These are phyloP conservation scores for Thymelicus lineola DNA, from an alignment of 2,888 invertebrate species.

Conservation along the genomic window DNA sequence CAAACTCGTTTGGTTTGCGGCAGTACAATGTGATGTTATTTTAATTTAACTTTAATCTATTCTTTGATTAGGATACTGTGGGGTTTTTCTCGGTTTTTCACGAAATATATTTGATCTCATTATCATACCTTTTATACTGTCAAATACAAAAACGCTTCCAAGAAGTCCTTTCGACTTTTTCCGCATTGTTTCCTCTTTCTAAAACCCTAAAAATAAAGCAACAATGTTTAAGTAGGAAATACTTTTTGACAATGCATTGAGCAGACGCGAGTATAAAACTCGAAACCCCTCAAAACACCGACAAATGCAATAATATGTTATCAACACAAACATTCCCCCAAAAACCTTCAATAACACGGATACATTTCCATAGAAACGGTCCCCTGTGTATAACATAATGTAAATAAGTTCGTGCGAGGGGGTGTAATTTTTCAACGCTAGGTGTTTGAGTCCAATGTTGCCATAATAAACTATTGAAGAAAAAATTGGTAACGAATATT, in stretches of 20 bases:
- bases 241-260: conserved; percentile 7
- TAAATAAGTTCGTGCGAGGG: background rate
- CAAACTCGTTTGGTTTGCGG: background rate
- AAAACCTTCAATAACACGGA: conserved; percentile 18
- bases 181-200: too few relatives aligned
- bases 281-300: conserved; percentile 5
- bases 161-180: too few relatives aligned
- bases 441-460: too few relatives aligned
- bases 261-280: conserved; percentile 15
- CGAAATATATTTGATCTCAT: background rate
- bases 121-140: background rate
- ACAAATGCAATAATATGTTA: conserved; percentile 23
- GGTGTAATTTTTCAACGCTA: background rate
- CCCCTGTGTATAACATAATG: background rate
- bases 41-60: background rate
- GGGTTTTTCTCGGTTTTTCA: too few relatives aligned
- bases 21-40: background rate
- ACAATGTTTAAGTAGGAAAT: background rate
- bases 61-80: too few relatives aligned
- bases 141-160: too few relatives aligned
- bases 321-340: conserved; percentile 20
- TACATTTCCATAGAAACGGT: conserved; percentile 14
- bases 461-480: too few relatives aligned
- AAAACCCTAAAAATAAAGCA: too few relatives aligned
- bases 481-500: too few relatives aligned